These are phyloP conservation scores for Tetropium fuscum DNA, from an alignment of 2,888 invertebrate species.

Conservation along the genomic window DNA sequence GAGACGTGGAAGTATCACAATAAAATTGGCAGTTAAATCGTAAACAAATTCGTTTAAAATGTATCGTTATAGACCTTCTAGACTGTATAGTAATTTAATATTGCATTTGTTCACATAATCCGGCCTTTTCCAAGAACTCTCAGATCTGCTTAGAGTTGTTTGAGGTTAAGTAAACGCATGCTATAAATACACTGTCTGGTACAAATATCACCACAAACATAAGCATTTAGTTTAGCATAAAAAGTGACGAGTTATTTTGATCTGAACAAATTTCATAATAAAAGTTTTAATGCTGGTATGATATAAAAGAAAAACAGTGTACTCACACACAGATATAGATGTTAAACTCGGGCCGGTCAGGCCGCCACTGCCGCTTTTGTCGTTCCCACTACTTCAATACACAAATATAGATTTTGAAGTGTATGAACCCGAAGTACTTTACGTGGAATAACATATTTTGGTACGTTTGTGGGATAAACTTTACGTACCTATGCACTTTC, in stretches of 20 bases:
- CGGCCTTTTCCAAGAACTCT: neutral
- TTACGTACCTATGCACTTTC: neutral
- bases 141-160: conserved; percentile 18
- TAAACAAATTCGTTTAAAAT: too few species aligned
- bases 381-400: conserved; percentile 57
- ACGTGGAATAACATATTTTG: conserved; percentile 31
- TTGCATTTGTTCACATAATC: too few species aligned
- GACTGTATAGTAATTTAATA: too few species aligned
- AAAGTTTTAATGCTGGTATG: neutral
- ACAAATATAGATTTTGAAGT: conserved; percentile 56
- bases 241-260: conserved; percentile 9
- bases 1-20: too few species aligned
- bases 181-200: conserved; percentile 23
- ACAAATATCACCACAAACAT: conserved; percentile 16
- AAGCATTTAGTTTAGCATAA: conserved; percentile 9
- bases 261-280: neutral
- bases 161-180: conserved; percentile 29
- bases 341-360: conserved; percentile 61
- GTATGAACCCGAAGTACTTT: conserved; percentile 48
- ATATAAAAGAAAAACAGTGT: conserved; percentile 28
- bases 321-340: conserved; percentile 56
- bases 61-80: too few species aligned
- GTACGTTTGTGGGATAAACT: conserved; percentile 7
- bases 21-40: neutral
- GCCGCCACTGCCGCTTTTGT: conserved; percentile 58